Evolutionary conservation across 1,140 invertebrate species (phyloP).

Genomic region (Pectinophora gossypiella): DNA sequence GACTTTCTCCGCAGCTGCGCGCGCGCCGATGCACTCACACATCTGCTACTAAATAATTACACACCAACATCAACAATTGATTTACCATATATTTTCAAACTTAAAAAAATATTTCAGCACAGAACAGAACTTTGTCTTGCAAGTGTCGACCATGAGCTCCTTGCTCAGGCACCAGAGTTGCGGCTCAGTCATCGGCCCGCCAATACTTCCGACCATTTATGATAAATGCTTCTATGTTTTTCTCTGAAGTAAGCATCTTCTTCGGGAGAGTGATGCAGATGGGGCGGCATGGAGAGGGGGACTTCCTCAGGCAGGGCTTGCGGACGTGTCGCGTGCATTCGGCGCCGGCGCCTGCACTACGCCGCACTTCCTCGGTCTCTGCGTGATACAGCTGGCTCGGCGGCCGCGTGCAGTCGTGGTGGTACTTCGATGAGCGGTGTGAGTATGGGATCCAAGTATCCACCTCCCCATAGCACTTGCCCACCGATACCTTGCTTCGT

Average conservation of each 20-base stretch:
- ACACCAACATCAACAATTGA: too few relatives aligned
- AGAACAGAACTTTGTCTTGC: too few relatives aligned
- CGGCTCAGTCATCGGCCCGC: neutral
- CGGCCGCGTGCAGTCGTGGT: neutral
- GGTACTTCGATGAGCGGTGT: neutral
- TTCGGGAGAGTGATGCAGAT: slow-evolving; percentile 28
- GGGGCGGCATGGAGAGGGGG: slow-evolving; percentile 1
- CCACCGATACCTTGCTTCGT: too few relatives aligned
- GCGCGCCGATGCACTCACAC: too few relatives aligned
- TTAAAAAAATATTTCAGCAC: too few relatives aligned
- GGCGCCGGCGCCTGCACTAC: neutral
- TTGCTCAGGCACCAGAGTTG: slow-evolving; percentile 17
- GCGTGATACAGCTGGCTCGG: neutral
- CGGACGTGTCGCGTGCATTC: neutral
- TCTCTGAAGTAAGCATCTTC: slow-evolving; percentile 39
- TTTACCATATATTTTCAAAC: too few relatives aligned
- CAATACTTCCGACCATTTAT: too few relatives aligned
- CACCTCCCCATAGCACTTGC: too few relatives aligned
- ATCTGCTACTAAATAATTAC: too few relatives aligned
- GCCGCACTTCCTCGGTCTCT: neutral
- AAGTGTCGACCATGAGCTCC: too few relatives aligned
- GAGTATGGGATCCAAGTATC: neutral
- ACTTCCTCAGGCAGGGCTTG: too few relatives aligned
- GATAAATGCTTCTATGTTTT: slow-evolving; percentile 25
- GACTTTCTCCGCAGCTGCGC: slow-evolving; percentile 58